Percentiles rank a stretch among this genome's conserved stretches.
Evolutionary conservation across 2,797 vertebrate genomes (phyloP).

Genomic region (Discoglossus pictus): DNA sequence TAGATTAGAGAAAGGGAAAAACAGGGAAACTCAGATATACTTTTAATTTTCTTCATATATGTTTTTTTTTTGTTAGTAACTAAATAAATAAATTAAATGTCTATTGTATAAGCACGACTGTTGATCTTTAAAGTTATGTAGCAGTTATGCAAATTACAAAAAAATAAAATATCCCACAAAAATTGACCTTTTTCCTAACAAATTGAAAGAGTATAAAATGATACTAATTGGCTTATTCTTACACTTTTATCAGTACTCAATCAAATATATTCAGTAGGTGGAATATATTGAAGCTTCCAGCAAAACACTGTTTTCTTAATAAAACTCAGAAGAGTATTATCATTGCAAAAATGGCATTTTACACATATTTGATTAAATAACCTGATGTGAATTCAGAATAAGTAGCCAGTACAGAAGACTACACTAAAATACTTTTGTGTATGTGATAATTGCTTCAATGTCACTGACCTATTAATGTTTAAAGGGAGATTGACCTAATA

Average conservation of each 20-base stretch:
- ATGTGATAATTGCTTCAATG: background rate
- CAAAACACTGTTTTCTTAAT: background rate
- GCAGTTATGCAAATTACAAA: background rate
- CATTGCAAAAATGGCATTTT: background rate
- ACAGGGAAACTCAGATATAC: too few relatives aligned
- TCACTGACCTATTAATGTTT: slow-evolving; percentile 23
- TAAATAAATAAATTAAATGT: too few relatives aligned
- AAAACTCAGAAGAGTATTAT: background rate
- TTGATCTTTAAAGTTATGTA: background rate
- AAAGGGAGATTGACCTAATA: too few relatives aligned
- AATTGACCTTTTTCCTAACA: slow-evolving; percentile 8
- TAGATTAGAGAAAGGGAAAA: too few relatives aligned
- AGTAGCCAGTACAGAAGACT: too few relatives aligned
- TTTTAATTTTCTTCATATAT: too few relatives aligned
- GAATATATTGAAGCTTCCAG: slow-evolving; percentile 16
- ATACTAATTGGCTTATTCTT: slow-evolving; percentile 20
- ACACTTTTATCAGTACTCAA: slow-evolving; percentile 16
- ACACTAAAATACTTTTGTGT: too few relatives aligned
- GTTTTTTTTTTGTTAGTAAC: too few relatives aligned
- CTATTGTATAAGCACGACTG: too few relatives aligned
- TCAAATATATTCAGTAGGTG: background rate
- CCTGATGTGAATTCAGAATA: too few relatives aligned
- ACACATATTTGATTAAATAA: too few relatives aligned
- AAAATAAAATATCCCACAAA: background rate
- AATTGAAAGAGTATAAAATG: slow-evolving; percentile 7